A percentile compares a stretch with the other conserved stretches of the same genome.
These are phyloP conservation scores for Aplochiton taeniatus DNA, from an alignment of 2,797 vertebrate genomes.

Conservation along the genomic window DNA sequence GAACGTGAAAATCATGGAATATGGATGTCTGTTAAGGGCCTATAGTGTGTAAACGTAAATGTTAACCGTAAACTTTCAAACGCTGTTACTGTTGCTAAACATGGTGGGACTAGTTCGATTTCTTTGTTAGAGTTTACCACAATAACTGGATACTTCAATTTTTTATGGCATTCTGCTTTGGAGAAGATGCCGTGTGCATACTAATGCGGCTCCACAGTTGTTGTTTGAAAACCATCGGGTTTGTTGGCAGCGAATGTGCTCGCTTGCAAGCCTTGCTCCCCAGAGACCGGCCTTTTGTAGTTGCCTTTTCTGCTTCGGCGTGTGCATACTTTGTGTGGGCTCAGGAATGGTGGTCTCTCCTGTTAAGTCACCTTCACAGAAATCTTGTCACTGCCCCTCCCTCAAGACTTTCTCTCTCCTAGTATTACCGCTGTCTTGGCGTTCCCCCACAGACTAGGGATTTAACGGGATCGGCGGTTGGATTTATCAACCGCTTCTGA, in stretches of 20 bases:
- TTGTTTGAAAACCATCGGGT: conserved; percentile 33
- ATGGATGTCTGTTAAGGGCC: no score
- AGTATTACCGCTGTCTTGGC: conserved; percentile 53
- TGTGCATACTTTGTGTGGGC: conserved; percentile 51
- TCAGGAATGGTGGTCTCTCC: conserved; percentile 52
- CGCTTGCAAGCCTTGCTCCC: conserved; percentile 54
- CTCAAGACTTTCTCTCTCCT: conserved; percentile 56
- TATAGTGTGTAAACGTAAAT: no score
- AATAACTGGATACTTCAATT: no score
- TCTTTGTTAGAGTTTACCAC: no score
- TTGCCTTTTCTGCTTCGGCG: conserved; percentile 58
- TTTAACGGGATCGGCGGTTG: conserved; percentile 59
- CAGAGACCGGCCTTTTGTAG: conserved; percentile 50
- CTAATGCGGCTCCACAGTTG: not conserved
- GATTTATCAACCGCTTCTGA: conserved; percentile 59
- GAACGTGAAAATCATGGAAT: no score
- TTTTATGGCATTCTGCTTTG: no score
- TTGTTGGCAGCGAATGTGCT: conserved; percentile 33
- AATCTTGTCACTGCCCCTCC: conserved; percentile 49
- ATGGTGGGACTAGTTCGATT: no score
- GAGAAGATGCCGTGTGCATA: no score
- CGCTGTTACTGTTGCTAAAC: no score
- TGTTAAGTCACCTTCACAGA: conserved; percentile 55
- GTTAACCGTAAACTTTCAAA: no score
- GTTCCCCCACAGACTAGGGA: conserved; percentile 51